Conservation (phyloP, 1,140 invertebrate species). For the Glossosoma conforme region DNA sequence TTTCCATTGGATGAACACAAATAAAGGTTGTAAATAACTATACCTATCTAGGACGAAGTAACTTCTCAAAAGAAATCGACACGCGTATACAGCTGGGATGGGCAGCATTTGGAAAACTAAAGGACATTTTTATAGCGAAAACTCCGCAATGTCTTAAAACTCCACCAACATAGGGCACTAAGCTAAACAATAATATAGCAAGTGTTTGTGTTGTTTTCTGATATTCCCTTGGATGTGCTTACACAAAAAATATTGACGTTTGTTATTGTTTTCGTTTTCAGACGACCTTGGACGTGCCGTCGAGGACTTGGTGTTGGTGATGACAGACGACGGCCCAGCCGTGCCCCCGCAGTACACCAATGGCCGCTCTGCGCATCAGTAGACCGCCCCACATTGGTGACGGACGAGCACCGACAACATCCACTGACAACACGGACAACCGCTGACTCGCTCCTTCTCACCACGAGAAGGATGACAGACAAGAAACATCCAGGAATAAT, state of each 20-base stretch:
- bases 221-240: slow-evolving; percentile 12
- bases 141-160: too few relatives aligned
- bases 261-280: slow-evolving; percentile 38
- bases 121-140: too few relatives aligned
- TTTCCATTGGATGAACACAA: too few relatives aligned
- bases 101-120: too few relatives aligned
- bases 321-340: slow-evolving; percentile 64
- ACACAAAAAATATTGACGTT: slow-evolving; percentile 5
- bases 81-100: too few relatives aligned
- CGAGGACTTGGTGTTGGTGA: slow-evolving; percentile 79
- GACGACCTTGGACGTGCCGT: slow-evolving; percentile 81
- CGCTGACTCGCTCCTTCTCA: background rate
- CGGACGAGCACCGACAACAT: slow-evolving; percentile 23
- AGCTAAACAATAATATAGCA: too few relatives aligned
- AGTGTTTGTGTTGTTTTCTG: too few relatives aligned
- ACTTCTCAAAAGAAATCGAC: too few relatives aligned
- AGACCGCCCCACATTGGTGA: slow-evolving; percentile 25
- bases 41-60: too few relatives aligned
- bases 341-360: slow-evolving; percentile 45
- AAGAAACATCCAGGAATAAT: background rate
- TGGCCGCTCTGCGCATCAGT: slow-evolving; percentile 37
- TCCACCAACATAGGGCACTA: too few relatives aligned
- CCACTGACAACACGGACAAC: slow-evolving; percentile 1
- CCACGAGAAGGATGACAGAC: background rate
- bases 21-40: too few relatives aligned